Base-by-base conservation (phyloP, 1,140 invertebrate species). In the Zaprionus camerounensis region DNA sequence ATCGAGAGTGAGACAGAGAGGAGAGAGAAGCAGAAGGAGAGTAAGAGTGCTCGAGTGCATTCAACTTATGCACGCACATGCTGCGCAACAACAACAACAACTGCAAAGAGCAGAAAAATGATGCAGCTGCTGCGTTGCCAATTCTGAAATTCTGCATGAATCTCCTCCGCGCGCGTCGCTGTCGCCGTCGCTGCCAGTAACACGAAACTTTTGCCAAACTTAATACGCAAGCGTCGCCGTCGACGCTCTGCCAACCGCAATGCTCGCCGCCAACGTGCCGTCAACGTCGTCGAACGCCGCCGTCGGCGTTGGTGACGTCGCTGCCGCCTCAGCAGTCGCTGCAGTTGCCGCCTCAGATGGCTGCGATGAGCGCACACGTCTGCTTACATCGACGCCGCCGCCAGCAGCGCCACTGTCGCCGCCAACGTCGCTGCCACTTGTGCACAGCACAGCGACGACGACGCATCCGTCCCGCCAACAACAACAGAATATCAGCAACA, bases 321-420 rank as follows among this genome's bases (percentile, higher is more conserved):
- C 64, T 38, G 63, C 31, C 51, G 66, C 68, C 55, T 51, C 65
- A 59, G 72, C 61, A 59, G 72, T 31, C 64, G 66, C 44, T 63
- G 71, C 51, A 62, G 41, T 62, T 62, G 34, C 61, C 46, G 57
- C 36, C 55, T 31, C 44, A 41, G 80, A 71, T n/a, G 66, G 44
- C 34, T 86, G 82, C 36, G 85, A 91, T 63, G 85, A 90, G 66
- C 85, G 86, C 51, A 90, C 85, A 36, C 67, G 69, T n/a, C 68
- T 90, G 31, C 38, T 90, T 11, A 58, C 28, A 5, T 6, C 31
- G 12, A 17, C 76, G 36, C 44, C 71, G 38, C 69, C 78, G 31
- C 56, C 71, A 56, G 46, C 72, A 44, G 64, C 71, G 24, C 17
- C 56, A 22, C 31, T 36, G 17, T 67, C 68, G 62, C 81, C 85